Evolutionary conservation across 2,113 vertebrate species (phyloP), one percentile per base, ranked within the genome.

Genomic region (Oncorhynchus tshawytscha): DNA sequence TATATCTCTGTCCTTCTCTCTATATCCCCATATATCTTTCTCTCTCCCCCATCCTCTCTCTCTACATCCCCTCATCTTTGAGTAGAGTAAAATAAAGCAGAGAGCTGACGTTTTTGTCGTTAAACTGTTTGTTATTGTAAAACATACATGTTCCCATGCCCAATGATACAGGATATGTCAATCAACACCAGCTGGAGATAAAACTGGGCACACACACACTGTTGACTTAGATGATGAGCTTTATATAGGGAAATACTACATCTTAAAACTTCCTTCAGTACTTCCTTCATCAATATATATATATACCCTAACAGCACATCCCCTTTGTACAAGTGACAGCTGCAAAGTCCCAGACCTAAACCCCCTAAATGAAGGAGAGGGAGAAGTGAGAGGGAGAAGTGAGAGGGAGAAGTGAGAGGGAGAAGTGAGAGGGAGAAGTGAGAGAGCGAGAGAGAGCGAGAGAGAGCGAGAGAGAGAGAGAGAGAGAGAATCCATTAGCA

Each of bases 111-210:
- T 82, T 83, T 78, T 74, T 73, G 82, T 80, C 90, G 90, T 78
- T 87, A 90, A 85, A 84, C 70, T 74, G 34, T 72, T 54, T 82
- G 85, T 85, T 81, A 76, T 82, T 77, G 76, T 81, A 86, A 90
- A 90, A 90, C 80, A 87, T 84, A 78, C 79, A 74, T 89, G 88
- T 90, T 84, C 79, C 81, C 49, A 92, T 84, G 71, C 72, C 78
- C 74, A 76, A 83, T 78, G 15, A 25, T 84, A 79, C 39, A 39
- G 89, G 86, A 75, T 78, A 82, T 24, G 13, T 73, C 70, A 64
- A 85, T 90, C 87, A 88, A 87, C 82, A 83, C 70, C 86, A 82
- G 84, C 77, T 78, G 82, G 77, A 74, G 69, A 72, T 80, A 74
- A 81, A 84, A 74, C 81, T 60, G 70, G 76, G 80, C 83, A 85